Conservation (phyloP, 2,888 invertebrate genomes). For the Selenia dentaria region DNA sequence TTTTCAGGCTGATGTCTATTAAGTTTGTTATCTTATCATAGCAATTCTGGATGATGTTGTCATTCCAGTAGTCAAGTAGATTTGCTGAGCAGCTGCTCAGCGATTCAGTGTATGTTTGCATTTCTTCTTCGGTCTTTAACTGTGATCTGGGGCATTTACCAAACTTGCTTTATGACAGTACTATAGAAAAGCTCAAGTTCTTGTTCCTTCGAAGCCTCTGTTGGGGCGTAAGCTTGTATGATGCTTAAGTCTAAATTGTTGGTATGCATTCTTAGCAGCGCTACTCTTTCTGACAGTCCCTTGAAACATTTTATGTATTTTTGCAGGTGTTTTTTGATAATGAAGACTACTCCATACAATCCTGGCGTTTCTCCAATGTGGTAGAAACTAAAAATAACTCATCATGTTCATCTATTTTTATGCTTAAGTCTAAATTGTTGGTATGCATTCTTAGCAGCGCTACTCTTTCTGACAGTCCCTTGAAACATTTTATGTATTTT, state of each 20-base stretch:
- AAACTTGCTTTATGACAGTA: conserved; percentile 13
- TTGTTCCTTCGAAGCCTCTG: conserved; percentile 22
- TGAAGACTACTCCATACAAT: conserved; percentile 23
- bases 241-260: conserved; percentile 10
- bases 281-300: conserved; percentile 21
- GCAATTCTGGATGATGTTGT: conserved; percentile 7
- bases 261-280: background rate
- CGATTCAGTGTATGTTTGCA: conserved; percentile 3
- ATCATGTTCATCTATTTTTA: conserved; percentile 19
- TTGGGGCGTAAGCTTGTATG: conserved; percentile 32
- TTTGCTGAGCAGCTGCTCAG: conserved; percentile 1
- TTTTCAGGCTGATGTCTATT: conserved; percentile 8
- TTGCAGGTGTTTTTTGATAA: conserved; percentile 18
- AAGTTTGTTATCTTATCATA: conserved; percentile 16
- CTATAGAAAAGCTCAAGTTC: conserved; percentile 27
- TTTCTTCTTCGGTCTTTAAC: conserved; percentile 9
- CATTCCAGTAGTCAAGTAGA: conserved; percentile 1
- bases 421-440: background rate
- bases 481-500: conserved; percentile 18
- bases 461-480: conserved; percentile 18
- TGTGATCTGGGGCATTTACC: background rate
- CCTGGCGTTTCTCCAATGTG: conserved; percentile 16
- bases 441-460: conserved; percentile 18
- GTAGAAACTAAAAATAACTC: conserved; percentile 18
- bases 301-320: conserved; percentile 16